Percentiles rank a stretch among this genome's conserved stretches.
Evolutionary conservation across 2,113 vertebrate genomes (phyloP).

Genomic region (Bungarus multicinctus): DNA sequence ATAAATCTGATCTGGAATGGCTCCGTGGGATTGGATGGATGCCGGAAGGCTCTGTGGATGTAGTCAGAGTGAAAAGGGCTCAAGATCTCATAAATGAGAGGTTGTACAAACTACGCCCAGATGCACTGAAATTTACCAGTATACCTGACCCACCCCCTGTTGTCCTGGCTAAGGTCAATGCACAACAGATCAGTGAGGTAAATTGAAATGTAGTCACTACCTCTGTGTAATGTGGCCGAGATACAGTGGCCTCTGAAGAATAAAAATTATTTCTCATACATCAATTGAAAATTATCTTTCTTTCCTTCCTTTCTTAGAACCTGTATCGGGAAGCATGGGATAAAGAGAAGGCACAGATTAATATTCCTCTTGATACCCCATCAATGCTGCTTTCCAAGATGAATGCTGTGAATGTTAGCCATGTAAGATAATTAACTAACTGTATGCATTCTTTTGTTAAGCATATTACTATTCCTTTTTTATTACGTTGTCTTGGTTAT

Average conservation of each 20-base stretch:
- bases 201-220: slow-evolving; percentile 20
- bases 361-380: slow-evolving; percentile 71
- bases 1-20: slow-evolving; percentile 84
- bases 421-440: slow-evolving; percentile 56
- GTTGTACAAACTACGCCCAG: slow-evolving; percentile 84
- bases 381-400: slow-evolving; percentile 74
- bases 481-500: background rate
- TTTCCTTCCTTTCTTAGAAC: slow-evolving; percentile 45
- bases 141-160: slow-evolving; percentile 78
- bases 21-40: slow-evolving; percentile 82
- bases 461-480: background rate
- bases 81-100: slow-evolving; percentile 85
- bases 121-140: slow-evolving; percentile 83
- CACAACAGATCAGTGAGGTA: slow-evolving; percentile 84
- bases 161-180: slow-evolving; percentile 84
- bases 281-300: background rate
- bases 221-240: background rate
- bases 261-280: background rate
- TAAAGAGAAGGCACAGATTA: slow-evolving; percentile 64
- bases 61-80: slow-evolving; percentile 77
- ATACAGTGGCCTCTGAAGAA: background rate
- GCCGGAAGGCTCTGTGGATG: slow-evolving; percentile 75
- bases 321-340: slow-evolving; percentile 79
- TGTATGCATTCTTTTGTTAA: background rate
- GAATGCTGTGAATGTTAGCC: slow-evolving; percentile 67